These are phyloP conservation scores for Sternotherus odoratus DNA, from an alignment of 2,797 vertebrate species.

Conservation along the genomic window DNA sequence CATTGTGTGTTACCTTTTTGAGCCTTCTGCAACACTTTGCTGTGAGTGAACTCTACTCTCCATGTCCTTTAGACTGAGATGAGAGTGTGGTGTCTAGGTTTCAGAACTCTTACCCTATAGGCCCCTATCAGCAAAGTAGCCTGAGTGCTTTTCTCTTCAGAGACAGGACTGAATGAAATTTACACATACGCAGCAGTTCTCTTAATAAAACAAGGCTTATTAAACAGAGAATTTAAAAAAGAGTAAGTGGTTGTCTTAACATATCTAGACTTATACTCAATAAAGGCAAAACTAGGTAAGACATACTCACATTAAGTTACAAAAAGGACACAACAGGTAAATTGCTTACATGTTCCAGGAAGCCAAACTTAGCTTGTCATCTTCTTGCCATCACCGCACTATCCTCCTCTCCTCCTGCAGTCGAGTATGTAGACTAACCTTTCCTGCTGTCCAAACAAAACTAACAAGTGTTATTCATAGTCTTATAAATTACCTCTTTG, in stretches of 20 bases:
- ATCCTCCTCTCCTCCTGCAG: not conserved
- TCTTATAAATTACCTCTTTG: slow-evolving; percentile 37
- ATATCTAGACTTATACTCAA: not conserved
- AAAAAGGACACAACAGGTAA: not conserved
- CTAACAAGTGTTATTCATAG: not conserved
- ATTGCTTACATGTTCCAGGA: not conserved
- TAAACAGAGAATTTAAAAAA: not conserved
- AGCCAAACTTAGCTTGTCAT: not conserved
- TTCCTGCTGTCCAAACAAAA: not conserved
- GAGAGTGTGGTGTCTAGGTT: not conserved
- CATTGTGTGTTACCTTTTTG: not conserved
- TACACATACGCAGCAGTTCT: not conserved
- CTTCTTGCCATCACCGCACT: not conserved
- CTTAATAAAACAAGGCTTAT: not conserved
- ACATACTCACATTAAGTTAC: not conserved
- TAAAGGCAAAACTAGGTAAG: not conserved
- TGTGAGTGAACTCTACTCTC: not conserved
- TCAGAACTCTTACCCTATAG: not conserved
- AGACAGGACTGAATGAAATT: not conserved
- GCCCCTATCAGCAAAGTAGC: not conserved
- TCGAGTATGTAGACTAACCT: not conserved
- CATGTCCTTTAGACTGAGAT: not conserved
- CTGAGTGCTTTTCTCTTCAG: not conserved
- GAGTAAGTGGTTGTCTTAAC: not conserved
- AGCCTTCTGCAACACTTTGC: not conserved